A percentile compares a stretch with the other conserved stretches of the same genome.
Conservation (phyloP, 2,797 vertebrate genomes). For the Darevskia mixta region DNA sequence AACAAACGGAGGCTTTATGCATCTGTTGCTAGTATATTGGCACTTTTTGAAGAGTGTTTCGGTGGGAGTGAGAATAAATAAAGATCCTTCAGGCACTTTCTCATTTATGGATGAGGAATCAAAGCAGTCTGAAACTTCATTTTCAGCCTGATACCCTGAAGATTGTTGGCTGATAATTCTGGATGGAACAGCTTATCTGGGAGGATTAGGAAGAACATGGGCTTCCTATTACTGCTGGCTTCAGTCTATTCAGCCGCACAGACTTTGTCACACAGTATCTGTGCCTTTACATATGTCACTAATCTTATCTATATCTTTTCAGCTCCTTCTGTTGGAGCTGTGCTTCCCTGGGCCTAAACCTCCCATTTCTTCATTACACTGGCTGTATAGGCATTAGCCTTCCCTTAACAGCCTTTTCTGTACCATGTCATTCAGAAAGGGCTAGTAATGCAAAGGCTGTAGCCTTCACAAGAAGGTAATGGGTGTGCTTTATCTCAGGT, state of each 20-base stretch:
- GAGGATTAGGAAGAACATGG: constrained; percentile 87
- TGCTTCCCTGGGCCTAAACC: constrained; percentile 80
- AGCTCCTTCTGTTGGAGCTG: constrained; percentile 84
- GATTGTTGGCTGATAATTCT: constrained; percentile 91
- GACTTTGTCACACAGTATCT: constrained; percentile 86
- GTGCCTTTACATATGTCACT: constrained; percentile 90
- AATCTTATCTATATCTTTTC: constrained; percentile 90
- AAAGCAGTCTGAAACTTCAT: constrained; percentile 93
- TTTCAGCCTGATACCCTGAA: constrained; percentile 95
- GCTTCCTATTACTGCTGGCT: constrained; percentile 88
- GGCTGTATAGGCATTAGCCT: constrained; percentile 80
- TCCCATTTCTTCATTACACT: constrained; percentile 82
- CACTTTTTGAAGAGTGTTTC: constrained; percentile 91
- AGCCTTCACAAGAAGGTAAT: constrained; percentile 73
- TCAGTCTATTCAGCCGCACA: constrained; percentile 86
- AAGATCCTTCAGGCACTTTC: constrained; percentile 89
- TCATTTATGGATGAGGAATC: constrained; percentile 89
- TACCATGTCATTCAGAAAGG: constrained; percentile 78
- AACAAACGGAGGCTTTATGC: constrained; percentile 84
- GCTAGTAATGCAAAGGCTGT: constrained; percentile 75
- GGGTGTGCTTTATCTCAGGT: constrained; percentile 79
- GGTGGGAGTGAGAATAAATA: constrained; percentile 87
- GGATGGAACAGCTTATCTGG: constrained; percentile 87
- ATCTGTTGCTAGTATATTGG: constrained; percentile 95
- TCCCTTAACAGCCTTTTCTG: constrained; percentile 79